Percentiles rank a stretch among this genome's conserved stretches.
Conservation (phyloP, 2,888 invertebrate genomes). For the Brenthis ino region DNA sequence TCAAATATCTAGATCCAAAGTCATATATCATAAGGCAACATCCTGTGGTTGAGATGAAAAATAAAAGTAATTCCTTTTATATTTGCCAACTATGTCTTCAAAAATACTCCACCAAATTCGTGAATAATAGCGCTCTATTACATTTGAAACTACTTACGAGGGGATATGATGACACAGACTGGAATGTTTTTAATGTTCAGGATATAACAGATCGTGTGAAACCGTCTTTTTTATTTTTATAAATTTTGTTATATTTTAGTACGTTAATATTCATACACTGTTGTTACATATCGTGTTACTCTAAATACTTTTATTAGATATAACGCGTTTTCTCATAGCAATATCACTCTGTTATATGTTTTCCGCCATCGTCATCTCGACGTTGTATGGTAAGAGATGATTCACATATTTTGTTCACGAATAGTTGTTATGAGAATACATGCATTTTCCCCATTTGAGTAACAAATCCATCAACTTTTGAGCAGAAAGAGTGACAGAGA, state of each 20-base stretch:
- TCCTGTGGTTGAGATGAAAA: conserved; percentile 75
- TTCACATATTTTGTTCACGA: too few relatives aligned
- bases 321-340: too few relatives aligned
- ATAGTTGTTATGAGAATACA: too few relatives aligned
- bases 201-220: not conserved
- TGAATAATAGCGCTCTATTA: conserved; percentile 61
- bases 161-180: conserved; percentile 5
- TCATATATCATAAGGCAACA: conserved; percentile 79
- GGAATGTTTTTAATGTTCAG: not conserved
- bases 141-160: conserved; percentile 15
- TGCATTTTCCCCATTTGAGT: too few relatives aligned
- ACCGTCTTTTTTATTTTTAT: not conserved
- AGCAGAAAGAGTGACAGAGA: not conserved
- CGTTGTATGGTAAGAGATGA: too few relatives aligned
- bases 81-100: conserved; percentile 63
- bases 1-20: conserved; percentile 62
- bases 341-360: too few relatives aligned
- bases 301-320: too few relatives aligned
- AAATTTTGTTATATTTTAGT: not conserved
- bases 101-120: conserved; percentile 73
- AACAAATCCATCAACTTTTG: too few relatives aligned
- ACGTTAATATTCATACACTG: too few relatives aligned
- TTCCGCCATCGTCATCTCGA: too few relatives aligned
- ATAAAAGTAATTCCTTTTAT: conserved; percentile 77
- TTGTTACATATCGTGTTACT: too few relatives aligned